phyloP scores from a whole-genome alignment of 2,113 vertebrate species.

The Tyto alba region DNA sequence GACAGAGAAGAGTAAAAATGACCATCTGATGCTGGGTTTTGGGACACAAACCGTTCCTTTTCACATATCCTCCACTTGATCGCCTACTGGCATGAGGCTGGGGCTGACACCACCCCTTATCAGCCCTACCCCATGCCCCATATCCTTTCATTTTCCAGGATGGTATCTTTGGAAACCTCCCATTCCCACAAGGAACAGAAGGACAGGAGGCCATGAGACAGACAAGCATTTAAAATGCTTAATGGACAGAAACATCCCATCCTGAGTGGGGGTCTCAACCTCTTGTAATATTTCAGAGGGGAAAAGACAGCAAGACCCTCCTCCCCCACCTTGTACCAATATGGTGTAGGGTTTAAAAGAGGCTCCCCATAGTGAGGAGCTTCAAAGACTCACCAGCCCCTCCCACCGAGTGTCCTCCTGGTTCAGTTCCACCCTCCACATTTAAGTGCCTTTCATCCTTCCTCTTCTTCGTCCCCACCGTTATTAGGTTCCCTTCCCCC shows the following conservation, averaged over 20 bases:
- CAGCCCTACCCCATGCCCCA: background rate
- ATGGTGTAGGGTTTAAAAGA: constrained; percentile 60
- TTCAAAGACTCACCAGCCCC: constrained; percentile 57
- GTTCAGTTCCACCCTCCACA: constrained; percentile 51
- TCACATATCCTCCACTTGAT: background rate
- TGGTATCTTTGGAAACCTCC: background rate
- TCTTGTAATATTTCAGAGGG: background rate
- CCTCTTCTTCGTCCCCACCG: constrained; percentile 59
- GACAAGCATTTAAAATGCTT: background rate
- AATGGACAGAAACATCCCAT: constrained; percentile 1
- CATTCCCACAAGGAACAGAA: background rate
- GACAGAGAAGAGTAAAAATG: background rate
- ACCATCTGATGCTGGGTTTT: background rate
- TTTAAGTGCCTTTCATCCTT: constrained; percentile 62
- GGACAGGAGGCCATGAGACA: background rate
- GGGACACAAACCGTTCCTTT: background rate
- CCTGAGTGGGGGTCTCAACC: background rate
- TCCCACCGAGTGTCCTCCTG: constrained; percentile 56
- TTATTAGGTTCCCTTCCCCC: constrained; percentile 47
- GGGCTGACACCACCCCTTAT: background rate
- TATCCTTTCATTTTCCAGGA: background rate
- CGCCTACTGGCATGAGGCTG: background rate
- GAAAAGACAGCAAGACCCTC: background rate
- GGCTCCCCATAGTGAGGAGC: constrained; percentile 49
- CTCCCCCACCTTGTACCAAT: constrained; percentile 46